Base-by-base conservation (phyloP, 2,113 vertebrate species). In the Halichoerus grypus region DNA sequence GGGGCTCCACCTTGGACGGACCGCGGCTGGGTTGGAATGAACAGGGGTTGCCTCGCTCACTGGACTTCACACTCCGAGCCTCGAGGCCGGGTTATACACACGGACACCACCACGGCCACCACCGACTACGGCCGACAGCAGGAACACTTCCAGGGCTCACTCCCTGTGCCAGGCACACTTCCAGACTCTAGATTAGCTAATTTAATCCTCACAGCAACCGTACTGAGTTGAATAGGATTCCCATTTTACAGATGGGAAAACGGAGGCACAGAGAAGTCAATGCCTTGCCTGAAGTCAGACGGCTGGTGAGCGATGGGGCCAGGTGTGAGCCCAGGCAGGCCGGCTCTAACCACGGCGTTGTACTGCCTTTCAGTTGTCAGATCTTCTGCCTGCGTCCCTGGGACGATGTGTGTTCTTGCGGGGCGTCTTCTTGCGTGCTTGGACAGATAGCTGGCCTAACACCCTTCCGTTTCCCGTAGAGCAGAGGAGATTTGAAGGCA, bases 341-440 rank as follows among this genome's bases (percentile, higher is more conserved):
- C 9, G 26, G 49, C 61, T 59, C 22, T 6, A 14, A 28, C 39
- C 12, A 1, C 39, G 0, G 6, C 33, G 31, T 42, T 28, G 39
- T 9, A 8, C 2, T 4, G 18, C 86, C 63, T 31, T 33, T 42
- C 59, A 12, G 61, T 18, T 12, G 26, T 15, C 19, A 19, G 19
- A 28, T 7, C 10, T 19, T 57, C 67, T 88, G 31, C 59, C 77
- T 61, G 22, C 0, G 4, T 7, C 33, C 81, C 26, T 5, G 0
- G 65, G 65, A 57, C n/a, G 36, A 82, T 72, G 51, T 4, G 5
- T 33, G 39, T 49, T 36, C 74, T 69, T 3, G 0, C 1, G 1
- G 6, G 18, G 2, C 11, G 3, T 46, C 46, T 67, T n/a, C 15
- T 67, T 19, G 12, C 0, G 0, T 0, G 0, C 13, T 33, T 10